Conservation (phyloP, 1,140 invertebrate species). For the Drosophila arawakana region DNA sequence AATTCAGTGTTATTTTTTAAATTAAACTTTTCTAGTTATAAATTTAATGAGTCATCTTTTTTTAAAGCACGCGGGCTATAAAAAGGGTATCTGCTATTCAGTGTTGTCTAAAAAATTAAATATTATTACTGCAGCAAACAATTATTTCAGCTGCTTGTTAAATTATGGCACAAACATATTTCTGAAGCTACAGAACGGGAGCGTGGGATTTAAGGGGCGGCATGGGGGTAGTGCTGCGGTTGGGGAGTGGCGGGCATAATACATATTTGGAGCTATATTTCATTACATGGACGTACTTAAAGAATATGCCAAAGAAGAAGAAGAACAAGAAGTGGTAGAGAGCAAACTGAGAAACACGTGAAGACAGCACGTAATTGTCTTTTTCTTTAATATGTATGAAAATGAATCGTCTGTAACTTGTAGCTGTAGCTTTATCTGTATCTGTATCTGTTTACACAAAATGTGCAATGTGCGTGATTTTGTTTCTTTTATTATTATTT, state of each 20-base stretch:
- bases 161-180: conserved; percentile 17
- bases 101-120: neutral
- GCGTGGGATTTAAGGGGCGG: neutral
- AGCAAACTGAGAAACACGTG: conserved; percentile 26
- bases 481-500: conserved; percentile 14
- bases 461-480: conserved; percentile 51
- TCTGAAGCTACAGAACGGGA: neutral
- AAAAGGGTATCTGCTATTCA: neutral
- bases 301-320: neutral
- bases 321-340: neutral
- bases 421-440: conserved; percentile 29
- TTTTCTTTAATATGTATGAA: conserved; percentile 16
- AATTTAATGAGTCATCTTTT: neutral
- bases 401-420: neutral
- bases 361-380: conserved; percentile 44
- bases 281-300: conserved; percentile 21
- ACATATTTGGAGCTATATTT: conserved; percentile 8
- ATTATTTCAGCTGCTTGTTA: conserved; percentile 23
- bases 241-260: too few species aligned
- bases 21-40: neutral
- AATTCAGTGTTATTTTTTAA: neutral
- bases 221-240: too few species aligned
- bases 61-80: neutral
- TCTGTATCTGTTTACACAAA: conserved; percentile 44
- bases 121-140: conserved; percentile 7